A percentile compares a stretch with the other conserved stretches of the same genome.
phyloP scores from a whole-genome alignment of 30 jellyfish, hydroid and myxozoan species.

The Aurelia aurita complex sp. Pacific region DNA sequence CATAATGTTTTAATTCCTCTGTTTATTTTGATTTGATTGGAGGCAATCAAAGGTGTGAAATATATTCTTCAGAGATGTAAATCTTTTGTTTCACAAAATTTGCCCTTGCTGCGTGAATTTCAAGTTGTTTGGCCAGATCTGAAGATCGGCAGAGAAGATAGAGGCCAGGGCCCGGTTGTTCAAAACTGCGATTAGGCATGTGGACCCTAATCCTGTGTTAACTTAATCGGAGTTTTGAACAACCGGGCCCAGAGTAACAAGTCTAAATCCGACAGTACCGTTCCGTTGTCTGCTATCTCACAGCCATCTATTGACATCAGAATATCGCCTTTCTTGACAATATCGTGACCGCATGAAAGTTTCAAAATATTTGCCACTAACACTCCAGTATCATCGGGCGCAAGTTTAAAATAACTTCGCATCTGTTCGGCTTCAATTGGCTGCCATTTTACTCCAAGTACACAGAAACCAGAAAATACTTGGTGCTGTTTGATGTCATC shows the following conservation, averaged over 20 bases:
- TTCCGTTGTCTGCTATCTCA: conserved; percentile 73
- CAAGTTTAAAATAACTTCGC: conserved; percentile 62
- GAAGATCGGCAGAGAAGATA: too few relatives aligned
- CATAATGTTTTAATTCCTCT: too few relatives aligned
- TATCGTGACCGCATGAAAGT: conserved; percentile 65
- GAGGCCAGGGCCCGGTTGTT: too few relatives aligned
- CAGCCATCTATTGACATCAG: conserved; percentile 60
- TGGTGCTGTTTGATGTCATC: conserved; percentile 46
- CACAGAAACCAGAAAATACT: conserved; percentile 62
- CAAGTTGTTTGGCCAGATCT: too few relatives aligned
- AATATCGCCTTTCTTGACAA: conserved; percentile 62
- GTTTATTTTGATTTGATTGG: too few relatives aligned
- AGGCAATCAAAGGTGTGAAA: too few relatives aligned
- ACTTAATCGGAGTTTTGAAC: background rate
- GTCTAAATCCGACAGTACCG: conserved; percentile 6
- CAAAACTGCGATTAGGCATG: too few relatives aligned
- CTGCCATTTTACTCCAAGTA: conserved; percentile 68
- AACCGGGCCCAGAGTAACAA: background rate
- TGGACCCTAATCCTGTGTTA: too few relatives aligned
- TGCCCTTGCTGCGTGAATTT: too few relatives aligned
- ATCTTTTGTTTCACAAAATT: too few relatives aligned
- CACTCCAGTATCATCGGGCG: conserved; percentile 64
- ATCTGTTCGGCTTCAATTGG: conserved; percentile 76
- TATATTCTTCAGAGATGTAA: too few relatives aligned
- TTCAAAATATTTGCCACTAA: conserved; percentile 41